A percentile compares a stretch with the other conserved stretches of the same genome.
Conservation (phyloP, 2,797 vertebrate species). For the Xyrichtys novacula region DNA sequence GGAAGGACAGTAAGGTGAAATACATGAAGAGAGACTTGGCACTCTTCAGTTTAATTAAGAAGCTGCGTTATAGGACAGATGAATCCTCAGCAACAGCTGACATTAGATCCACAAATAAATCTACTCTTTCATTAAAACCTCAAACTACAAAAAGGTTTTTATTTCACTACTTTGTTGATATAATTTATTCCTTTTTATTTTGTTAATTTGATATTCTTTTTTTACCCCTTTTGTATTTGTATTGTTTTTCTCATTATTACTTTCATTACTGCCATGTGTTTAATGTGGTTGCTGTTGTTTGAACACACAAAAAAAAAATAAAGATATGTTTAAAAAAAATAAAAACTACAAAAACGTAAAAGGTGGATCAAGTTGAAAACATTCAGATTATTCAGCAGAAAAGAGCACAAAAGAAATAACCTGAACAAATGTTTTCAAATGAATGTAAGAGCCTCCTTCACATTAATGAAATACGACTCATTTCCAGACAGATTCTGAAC, state of each 20-base stretch:
- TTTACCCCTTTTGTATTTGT: too few species aligned
- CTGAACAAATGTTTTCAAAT: slow-evolving; percentile 2
- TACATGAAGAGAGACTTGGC: slow-evolving; percentile 13
- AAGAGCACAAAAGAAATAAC: slow-evolving; percentile 25
- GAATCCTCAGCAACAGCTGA: slow-evolving; percentile 19
- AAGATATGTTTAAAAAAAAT: too few species aligned
- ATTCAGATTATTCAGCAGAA: neutral
- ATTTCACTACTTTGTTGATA: too few species aligned
- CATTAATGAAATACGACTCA: slow-evolving; percentile 12
- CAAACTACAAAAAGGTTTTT: slow-evolving; percentile 29
- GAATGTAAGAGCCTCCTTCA: neutral
- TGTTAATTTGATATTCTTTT: too few species aligned
- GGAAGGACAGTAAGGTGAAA: slow-evolving; percentile 21
- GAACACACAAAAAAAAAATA: too few species aligned
- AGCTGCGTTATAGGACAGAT: slow-evolving; percentile 39
- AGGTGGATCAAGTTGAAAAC: slow-evolving; percentile 7
- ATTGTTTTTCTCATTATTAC: too few species aligned
- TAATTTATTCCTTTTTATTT: too few species aligned
- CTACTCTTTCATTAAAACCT: slow-evolving; percentile 60
- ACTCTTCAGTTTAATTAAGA: slow-evolving; percentile 40
- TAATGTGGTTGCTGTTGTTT: too few species aligned
- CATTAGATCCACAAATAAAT: slow-evolving; percentile 58
- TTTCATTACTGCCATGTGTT: too few species aligned
- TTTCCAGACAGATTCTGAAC: slow-evolving; percentile 9
- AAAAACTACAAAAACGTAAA: neutral